Conservation (phyloP, 2,888 invertebrate species). For the Philhelius pedissequus region DNA sequence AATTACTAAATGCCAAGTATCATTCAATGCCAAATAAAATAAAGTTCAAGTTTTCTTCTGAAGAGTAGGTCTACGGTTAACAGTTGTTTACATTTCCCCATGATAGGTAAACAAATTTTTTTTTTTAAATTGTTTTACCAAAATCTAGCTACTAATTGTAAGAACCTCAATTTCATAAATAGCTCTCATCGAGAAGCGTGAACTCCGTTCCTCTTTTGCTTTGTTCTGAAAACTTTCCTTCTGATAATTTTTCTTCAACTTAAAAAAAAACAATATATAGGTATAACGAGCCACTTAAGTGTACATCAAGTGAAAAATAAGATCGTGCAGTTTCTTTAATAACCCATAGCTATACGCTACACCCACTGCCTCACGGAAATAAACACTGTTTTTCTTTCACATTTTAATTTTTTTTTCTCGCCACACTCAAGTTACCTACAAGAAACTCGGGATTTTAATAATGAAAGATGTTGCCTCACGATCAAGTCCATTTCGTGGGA, state of each 20-base stretch:
- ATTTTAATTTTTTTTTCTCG: constrained; percentile 16
- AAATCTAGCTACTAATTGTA: too few relatives aligned
- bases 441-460: constrained; percentile 21
- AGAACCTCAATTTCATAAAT: background rate
- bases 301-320: constrained; percentile 15
- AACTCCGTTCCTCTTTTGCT: background rate
- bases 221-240: background rate
- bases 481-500: constrained; percentile 32
- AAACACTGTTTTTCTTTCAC: background rate
- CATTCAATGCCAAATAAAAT: too few relatives aligned
- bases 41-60: too few relatives aligned
- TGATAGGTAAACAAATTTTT: too few relatives aligned
- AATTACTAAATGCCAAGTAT: too few relatives aligned
- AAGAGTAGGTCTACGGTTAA: too few relatives aligned
- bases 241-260: constrained; percentile 20
- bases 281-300: constrained; percentile 50
- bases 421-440: constrained; percentile 20
- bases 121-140: too few relatives aligned
- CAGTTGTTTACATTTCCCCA: too few relatives aligned
- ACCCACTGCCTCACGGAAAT: constrained; percentile 59
- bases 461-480: constrained; percentile 53
- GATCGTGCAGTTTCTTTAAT: constrained; percentile 51
- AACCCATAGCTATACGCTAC: constrained; percentile 1
- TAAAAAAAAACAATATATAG: too few relatives aligned
- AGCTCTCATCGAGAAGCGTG: background rate